phyloP scores from a whole-genome alignment of 2,888 invertebrate genomes.

The Encarsia formosa region DNA sequence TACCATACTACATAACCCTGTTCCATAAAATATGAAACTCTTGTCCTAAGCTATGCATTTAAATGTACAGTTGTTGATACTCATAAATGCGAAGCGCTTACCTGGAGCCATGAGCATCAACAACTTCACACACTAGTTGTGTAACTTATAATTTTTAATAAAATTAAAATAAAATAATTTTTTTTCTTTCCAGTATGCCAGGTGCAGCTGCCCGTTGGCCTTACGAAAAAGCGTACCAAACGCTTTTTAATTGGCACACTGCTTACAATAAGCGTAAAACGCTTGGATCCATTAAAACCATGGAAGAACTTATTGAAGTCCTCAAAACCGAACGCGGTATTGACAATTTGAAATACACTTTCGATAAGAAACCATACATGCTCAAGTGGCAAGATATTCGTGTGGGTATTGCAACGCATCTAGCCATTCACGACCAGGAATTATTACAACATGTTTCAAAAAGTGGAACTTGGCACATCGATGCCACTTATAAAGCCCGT shows the following conservation, averaged over 20 bases:
- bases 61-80: no score
- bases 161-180: no score
- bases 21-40: no score
- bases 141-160: no score
- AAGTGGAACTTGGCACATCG: background rate
- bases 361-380: background rate
- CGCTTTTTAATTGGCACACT: background rate
- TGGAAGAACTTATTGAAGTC: background rate
- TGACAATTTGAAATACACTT: background rate
- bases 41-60: no score
- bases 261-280: background rate
- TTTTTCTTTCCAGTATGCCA: background rate
- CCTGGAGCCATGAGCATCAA: no score
- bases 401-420: background rate
- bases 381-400: background rate
- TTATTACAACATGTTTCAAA: background rate
- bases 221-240: background rate
- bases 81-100: no score
- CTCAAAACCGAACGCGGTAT: background rate
- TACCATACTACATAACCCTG: no score
- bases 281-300: background rate
- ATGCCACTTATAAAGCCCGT: background rate
- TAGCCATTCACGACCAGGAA: background rate
- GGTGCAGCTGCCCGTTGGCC: background rate
- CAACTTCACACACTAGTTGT: no score